These are phyloP conservation scores for Polyboroides typus DNA, from an alignment of 2,797 vertebrate genomes.

Conservation along the genomic window DNA sequence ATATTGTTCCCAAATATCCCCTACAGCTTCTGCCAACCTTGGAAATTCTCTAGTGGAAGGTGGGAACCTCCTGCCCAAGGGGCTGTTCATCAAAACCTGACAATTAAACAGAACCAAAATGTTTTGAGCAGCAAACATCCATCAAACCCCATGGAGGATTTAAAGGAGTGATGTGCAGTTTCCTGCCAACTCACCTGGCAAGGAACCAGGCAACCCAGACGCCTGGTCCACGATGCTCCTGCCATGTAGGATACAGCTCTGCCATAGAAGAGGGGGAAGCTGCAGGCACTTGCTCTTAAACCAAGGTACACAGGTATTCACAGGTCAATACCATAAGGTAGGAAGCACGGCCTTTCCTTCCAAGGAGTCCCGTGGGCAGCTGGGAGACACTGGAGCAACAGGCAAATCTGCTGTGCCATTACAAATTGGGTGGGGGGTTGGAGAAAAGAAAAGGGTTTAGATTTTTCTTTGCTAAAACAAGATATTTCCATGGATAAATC, in stretches of 20 bases:
- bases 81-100: neutral
- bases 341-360: neutral
- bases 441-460: neutral
- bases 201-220: neutral
- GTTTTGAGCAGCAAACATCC: neutral
- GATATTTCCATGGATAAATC: neutral
- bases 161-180: neutral
- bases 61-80: neutral
- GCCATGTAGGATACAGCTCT: neutral
- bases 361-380: neutral
- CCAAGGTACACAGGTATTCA: neutral
- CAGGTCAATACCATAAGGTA: neutral
- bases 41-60: neutral
- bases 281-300: neutral
- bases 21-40: neutral
- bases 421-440: rapidly evolving
- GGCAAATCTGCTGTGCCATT: neutral
- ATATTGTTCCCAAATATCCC: neutral
- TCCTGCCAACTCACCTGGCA: neutral
- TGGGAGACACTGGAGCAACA: neutral
- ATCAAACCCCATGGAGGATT: neutral
- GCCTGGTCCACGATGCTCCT: neutral
- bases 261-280: neutral
- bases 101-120: neutral
- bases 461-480: neutral